phyloP scores from a whole-genome alignment of 1,140 invertebrate species.

The Neomicropteryx cornuta region DNA sequence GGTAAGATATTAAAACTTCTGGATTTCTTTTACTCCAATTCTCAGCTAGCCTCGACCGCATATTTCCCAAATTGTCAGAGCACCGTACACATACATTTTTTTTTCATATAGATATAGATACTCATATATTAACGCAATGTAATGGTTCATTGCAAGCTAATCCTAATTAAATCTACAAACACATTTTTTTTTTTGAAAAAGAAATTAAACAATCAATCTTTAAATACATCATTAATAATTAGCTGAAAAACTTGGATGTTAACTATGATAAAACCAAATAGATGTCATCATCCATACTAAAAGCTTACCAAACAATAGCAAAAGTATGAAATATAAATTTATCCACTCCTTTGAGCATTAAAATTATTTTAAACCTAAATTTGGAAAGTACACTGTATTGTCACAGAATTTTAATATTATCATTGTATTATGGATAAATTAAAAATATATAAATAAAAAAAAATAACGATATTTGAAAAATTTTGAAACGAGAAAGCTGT shows the following conservation, averaged over 20 bases:
- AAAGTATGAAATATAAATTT: too few relatives aligned
- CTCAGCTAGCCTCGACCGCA: too few relatives aligned
- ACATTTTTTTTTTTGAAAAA: background rate
- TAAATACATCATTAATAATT: background rate
- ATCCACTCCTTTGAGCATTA: too few relatives aligned
- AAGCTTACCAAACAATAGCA: too few relatives aligned
- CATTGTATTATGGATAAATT: too few relatives aligned
- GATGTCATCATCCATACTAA: slow-evolving; percentile 14
- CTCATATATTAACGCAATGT: background rate
- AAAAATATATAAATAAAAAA: too few relatives aligned
- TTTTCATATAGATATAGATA: too few relatives aligned
- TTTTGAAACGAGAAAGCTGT: background rate
- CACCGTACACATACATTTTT: too few relatives aligned
- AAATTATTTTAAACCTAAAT: slow-evolving; percentile 23
- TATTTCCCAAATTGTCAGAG: too few relatives aligned
- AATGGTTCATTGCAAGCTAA: background rate
- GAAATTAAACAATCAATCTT: slow-evolving; percentile 14
- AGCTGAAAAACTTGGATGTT: slow-evolving; percentile 5
- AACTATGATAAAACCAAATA: slow-evolving; percentile 1
- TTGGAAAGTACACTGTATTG: slow-evolving; percentile 21
- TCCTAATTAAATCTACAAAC: background rate
- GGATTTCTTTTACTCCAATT: too few relatives aligned
- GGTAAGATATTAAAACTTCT: too few relatives aligned
- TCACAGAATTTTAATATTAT: too few relatives aligned
- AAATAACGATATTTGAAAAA: background rate